phyloP scores from a whole-genome alignment of 2,888 invertebrate genomes.

The Nycteola revayana region DNA sequence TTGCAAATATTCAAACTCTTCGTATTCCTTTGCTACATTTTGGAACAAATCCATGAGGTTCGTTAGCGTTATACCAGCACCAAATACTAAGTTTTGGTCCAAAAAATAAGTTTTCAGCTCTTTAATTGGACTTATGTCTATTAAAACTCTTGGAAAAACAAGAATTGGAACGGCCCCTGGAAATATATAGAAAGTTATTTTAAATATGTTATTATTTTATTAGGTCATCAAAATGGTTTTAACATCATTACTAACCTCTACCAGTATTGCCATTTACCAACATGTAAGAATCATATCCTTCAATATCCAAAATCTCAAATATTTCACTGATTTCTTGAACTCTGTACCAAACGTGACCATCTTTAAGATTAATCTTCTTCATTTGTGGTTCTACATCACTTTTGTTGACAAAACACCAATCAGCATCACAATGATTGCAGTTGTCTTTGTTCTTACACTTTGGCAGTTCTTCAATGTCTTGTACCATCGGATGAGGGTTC shows the following conservation, averaged over 20 bases:
- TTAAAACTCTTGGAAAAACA: slow-evolving; percentile 62
- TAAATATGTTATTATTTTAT: neutral
- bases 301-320: slow-evolving; percentile 55
- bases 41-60: slow-evolving; percentile 70
- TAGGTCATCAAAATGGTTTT: neutral
- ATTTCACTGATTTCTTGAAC: slow-evolving; percentile 66
- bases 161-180: slow-evolving; percentile 59
- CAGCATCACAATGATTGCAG: slow-evolving; percentile 31
- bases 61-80: slow-evolving; percentile 79
- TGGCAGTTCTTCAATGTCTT: slow-evolving; percentile 6
- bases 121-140: slow-evolving; percentile 81
- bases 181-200: slow-evolving; percentile 9
- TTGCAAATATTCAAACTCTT: slow-evolving; percentile 80
- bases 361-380: slow-evolving; percentile 39
- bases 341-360: slow-evolving; percentile 73
- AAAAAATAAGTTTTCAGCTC: slow-evolving; percentile 72
- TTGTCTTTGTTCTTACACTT: slow-evolving; percentile 29
- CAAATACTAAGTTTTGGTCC: slow-evolving; percentile 72
- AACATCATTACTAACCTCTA: slow-evolving; percentile 65
- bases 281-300: slow-evolving; percentile 67
- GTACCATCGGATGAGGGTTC: slow-evolving; percentile 26
- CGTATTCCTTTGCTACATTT: slow-evolving; percentile 27
- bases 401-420: slow-evolving; percentile 48
- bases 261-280: slow-evolving; percentile 87
- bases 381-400: slow-evolving; percentile 26